Base-by-base conservation (phyloP, 2,797 vertebrate species). In the Steatocranus sp. region DNA sequence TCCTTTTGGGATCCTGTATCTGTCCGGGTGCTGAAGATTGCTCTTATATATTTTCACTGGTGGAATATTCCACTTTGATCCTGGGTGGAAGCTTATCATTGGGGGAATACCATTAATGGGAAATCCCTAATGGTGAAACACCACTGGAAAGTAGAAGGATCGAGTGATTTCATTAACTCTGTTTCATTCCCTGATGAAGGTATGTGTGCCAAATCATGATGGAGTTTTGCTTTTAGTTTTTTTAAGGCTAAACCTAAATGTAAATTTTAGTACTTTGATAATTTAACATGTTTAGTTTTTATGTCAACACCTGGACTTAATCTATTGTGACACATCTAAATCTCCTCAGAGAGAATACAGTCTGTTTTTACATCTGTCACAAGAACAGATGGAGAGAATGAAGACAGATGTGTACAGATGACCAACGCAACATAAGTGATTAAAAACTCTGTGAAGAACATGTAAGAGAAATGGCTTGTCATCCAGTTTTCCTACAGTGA, bases 11-110 rank as follows among this genome's bases (percentile, higher is more conserved):
- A 8, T 66, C n/a, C n/a, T 66, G 34, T 9, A 15, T 66, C n/a
- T 6, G n/a, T 0, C n/a, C 34, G 23, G 61, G n/a, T 66, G 5
- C 41, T 36, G 0, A 36, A 63, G 0, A 63, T 63, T 38, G 34
- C n/a, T 63, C 58, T 20, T 63, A 63, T 63, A 36, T 30, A 0
- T 56, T 15, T 66, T 66, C 61, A 41, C 36, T 66, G 36, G 36
- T 66, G 61, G 36, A 66, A 66, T 68, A 68, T 41, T 68, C 20
- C 36, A 41, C 20, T 41, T 38, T 43, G 14, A 68, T 43, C 5
- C 63, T 68, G 20, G 2, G 36, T 43, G 63, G 63, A 68, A 68
- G 36, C 63, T 68, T 25, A 43, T 20, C 8, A 15, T 7, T 41
- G 63, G 20, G 14, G 8, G 14, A 68, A 43, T 20, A 25, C 8